Percentiles rank a stretch among this genome's conserved stretches.
Conservation (phyloP, 2,113 vertebrate genomes). For the Gnathonemus echidnorhynchus region DNA sequence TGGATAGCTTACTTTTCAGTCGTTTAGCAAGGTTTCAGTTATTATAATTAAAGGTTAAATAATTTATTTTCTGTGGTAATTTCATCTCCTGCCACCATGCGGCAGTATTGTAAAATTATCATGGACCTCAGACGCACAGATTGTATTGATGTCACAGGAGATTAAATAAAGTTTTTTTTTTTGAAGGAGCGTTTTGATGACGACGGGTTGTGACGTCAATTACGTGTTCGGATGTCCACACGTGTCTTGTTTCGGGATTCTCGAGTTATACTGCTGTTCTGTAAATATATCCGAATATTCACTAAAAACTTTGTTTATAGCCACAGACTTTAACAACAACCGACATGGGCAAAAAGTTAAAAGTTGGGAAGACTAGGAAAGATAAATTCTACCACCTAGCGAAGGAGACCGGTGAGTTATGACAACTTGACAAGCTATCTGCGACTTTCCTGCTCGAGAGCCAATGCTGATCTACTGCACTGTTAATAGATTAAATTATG, state of each 20-base stretch:
- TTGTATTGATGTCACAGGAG: background rate
- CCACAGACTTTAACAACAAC: background rate
- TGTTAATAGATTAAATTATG: background rate
- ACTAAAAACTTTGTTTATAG: background rate
- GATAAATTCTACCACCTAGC: constrained; percentile 96
- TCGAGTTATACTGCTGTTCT: background rate
- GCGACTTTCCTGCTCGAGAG: background rate
- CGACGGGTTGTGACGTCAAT: background rate
- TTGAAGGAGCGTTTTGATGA: background rate
- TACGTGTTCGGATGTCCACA: background rate
- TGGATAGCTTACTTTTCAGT: background rate
- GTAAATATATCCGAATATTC: background rate
- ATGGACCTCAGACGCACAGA: background rate
- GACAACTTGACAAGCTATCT: background rate
- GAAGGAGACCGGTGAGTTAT: constrained; percentile 82
- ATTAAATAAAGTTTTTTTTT: constrained; percentile 21
- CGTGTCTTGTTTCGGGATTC: constrained; percentile 1
- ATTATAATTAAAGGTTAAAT: background rate
- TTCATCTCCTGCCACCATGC: background rate
- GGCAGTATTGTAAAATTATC: background rate
- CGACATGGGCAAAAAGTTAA: constrained; percentile 89
- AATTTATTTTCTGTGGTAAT: background rate
- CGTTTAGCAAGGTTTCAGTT: background rate
- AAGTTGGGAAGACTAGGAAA: constrained; percentile 82
- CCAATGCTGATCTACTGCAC: background rate